Evolutionary conservation across 2,888 invertebrate genomes (phyloP).

Genomic region (Sesia apiformis): DNA sequence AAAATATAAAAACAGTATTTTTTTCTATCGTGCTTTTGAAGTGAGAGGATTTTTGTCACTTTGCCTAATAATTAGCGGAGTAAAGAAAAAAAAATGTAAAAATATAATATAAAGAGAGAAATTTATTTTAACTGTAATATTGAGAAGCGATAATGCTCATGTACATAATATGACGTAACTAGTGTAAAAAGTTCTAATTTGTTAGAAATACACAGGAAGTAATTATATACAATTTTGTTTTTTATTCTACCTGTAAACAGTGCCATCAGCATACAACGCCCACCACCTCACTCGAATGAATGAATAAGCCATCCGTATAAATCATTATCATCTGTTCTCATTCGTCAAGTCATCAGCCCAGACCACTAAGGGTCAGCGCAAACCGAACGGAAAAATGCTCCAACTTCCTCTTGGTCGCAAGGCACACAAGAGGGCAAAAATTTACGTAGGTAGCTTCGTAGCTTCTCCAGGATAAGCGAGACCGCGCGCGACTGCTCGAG

Average conservation of each 20-base stretch:
- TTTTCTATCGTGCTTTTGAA: slow-evolving; percentile 27
- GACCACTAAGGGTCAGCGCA: too few relatives aligned
- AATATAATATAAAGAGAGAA: slow-evolving; percentile 63
- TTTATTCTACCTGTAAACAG: slow-evolving; percentile 4
- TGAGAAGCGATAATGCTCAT: slow-evolving; percentile 71
- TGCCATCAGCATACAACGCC: too few relatives aligned
- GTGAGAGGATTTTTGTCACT: slow-evolving; percentile 51
- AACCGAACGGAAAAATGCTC: too few relatives aligned
- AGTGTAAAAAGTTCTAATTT: slow-evolving; percentile 69
- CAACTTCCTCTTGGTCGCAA: too few relatives aligned
- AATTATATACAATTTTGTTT: slow-evolving; percentile 28
- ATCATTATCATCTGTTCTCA: too few relatives aligned
- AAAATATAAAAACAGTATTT: slow-evolving; percentile 15
- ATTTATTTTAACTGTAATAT: slow-evolving; percentile 69
- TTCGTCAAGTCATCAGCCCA: too few relatives aligned
- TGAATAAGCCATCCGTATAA: too few relatives aligned
- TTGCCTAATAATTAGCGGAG: slow-evolving; percentile 57
- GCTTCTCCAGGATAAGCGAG: too few relatives aligned
- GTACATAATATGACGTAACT: slow-evolving; percentile 61
- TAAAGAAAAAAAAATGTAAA: slow-evolving; percentile 49
- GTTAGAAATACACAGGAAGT: slow-evolving; percentile 66
- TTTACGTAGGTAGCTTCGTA: too few relatives aligned
- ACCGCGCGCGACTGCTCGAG: too few relatives aligned
- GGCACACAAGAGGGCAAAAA: too few relatives aligned
- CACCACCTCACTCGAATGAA: too few relatives aligned